Evolutionary conservation across 1,140 invertebrate species (phyloP).

Genomic region (Leptestheria dahalacensis): DNA sequence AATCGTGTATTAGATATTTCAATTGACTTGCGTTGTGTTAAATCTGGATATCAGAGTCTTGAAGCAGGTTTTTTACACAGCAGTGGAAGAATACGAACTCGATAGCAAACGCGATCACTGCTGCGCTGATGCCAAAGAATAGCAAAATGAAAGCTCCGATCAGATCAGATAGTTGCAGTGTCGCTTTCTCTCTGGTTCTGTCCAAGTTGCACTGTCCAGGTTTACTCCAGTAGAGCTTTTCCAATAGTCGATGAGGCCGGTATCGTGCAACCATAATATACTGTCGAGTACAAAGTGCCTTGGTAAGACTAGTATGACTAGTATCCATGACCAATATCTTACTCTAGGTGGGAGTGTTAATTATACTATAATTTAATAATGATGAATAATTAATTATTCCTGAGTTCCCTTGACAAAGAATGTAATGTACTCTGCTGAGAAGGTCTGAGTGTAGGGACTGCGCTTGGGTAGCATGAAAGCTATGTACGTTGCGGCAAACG

Average conservation of each 20-base stretch:
- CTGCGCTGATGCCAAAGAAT: no score
- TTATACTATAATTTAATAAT: neutral
- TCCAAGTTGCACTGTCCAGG: neutral
- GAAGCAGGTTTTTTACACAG: no score
- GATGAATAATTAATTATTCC: neutral
- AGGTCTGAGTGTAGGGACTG: neutral
- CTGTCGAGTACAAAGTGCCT: no score
- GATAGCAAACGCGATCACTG: no score
- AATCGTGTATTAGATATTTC: no score
- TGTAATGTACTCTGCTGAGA: neutral
- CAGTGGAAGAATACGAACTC: no score
- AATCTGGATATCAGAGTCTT: no score
- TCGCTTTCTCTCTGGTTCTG: neutral
- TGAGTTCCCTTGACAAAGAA: no score
- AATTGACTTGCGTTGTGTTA: no score
- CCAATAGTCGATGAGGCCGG: neutral
- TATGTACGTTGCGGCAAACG: neutral
- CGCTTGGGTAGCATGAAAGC: neutral
- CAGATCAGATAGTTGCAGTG: neutral
- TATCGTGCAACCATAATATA: neutral
- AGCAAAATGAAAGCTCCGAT: neutral
- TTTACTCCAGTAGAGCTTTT: neutral
- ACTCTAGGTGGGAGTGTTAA: neutral
- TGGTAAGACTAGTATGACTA: no score
- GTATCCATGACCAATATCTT: no score